phyloP scores from a whole-genome alignment of 2,888 invertebrate genomes.

The Vannuccia rotundouncinata region DNA sequence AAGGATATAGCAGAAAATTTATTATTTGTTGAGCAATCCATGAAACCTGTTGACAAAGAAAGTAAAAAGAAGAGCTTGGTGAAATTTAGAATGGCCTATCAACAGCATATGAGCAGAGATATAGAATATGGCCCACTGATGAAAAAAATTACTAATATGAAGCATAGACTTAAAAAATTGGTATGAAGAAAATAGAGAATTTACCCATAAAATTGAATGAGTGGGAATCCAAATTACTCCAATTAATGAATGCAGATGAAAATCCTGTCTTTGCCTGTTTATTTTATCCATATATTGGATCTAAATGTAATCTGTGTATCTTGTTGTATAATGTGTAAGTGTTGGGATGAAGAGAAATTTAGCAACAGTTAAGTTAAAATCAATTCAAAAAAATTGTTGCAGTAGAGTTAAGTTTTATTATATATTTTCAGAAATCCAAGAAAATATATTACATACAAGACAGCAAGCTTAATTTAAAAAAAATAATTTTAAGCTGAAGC shows the following conservation, averaged over 20 bases:
- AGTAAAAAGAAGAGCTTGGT: background rate
- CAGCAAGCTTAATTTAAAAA: too few species aligned
- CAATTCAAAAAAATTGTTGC: background rate
- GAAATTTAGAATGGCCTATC: background rate
- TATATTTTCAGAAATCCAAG: constrained; percentile 7
- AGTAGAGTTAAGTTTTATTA: constrained; percentile 5
- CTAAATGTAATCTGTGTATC: constrained; percentile 15
- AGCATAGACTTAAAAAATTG: constrained; percentile 3
- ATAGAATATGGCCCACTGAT: background rate
- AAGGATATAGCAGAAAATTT: constrained; percentile 13
- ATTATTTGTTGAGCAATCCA: background rate
- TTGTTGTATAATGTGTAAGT: background rate
- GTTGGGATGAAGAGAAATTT: constrained; percentile 10
- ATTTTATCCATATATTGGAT: background rate
- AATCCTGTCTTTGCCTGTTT: background rate
- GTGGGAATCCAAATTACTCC: background rate
- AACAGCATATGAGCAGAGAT: constrained; percentile 21
- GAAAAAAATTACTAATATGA: constrained; percentile 20
- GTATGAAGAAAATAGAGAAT: background rate
- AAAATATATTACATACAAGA: background rate
- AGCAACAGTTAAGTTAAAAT: background rate
- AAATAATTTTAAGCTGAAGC: too few species aligned
- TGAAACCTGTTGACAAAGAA: background rate
- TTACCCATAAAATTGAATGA: constrained; percentile 14
- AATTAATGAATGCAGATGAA: constrained; percentile 13